Percentiles rank a stretch among this genome's conserved stretches.
Conservation (phyloP, 2,888 invertebrate genomes). For the Galeruca laticollis region DNA sequence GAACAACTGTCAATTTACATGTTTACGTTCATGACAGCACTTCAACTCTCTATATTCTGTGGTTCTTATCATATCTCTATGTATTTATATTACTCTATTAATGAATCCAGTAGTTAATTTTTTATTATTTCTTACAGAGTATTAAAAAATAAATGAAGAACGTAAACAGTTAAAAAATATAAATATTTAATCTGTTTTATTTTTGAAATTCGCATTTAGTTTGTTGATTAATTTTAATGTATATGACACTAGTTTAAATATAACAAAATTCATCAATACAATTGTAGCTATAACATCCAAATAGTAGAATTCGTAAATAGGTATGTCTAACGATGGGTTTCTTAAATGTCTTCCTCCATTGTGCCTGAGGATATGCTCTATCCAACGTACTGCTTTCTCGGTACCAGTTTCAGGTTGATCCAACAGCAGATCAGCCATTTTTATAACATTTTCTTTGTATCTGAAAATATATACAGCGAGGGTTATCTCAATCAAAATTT, state of each 20-base stretch:
- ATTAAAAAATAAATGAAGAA: no score
- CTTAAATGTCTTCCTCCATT: conserved; percentile 2
- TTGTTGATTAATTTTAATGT: not conserved
- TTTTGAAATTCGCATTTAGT: not conserved
- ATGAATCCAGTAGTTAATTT: no score
- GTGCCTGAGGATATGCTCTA: not conserved
- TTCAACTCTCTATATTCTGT: no score
- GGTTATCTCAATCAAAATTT: no score
- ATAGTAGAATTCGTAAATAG: not conserved
- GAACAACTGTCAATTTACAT: no score
- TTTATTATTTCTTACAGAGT: no score
- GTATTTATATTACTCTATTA: no score
- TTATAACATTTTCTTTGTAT: conserved; percentile 1
- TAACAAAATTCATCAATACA: not conserved
- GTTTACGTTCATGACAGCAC: no score
- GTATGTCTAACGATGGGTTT: not conserved
- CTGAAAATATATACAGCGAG: not conserved
- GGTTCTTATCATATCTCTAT: no score
- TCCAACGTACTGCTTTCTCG: conserved; percentile 1
- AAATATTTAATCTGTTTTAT: not conserved
- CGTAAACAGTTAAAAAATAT: not conserved
- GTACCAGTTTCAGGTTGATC: conserved; percentile 4
- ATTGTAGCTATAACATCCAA: not conserved
- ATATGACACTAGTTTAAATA: not conserved
- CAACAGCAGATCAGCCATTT: not conserved